Evolutionary conservation across 2,113 vertebrate genomes (phyloP).

Genomic region (Dipodomys ordii): DNA sequence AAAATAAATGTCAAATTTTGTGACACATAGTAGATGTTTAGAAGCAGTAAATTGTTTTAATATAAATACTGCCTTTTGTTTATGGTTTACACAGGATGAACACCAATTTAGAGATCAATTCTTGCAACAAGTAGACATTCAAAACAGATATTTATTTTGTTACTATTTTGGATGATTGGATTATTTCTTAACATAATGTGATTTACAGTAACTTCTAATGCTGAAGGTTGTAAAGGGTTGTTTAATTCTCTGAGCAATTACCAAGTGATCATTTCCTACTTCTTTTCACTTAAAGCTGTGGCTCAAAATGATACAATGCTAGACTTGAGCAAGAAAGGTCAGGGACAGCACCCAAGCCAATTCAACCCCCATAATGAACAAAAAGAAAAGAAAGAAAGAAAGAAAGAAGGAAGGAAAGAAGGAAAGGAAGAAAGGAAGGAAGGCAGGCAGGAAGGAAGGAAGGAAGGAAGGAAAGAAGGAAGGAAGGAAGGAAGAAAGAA

Average conservation of each 20-base stretch:
- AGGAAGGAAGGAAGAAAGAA: too few relatives aligned
- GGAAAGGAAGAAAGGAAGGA: too few relatives aligned
- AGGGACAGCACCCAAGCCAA: too few relatives aligned
- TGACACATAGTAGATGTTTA: background rate
- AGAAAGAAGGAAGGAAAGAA: too few relatives aligned
- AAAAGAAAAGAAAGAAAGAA: too few relatives aligned
- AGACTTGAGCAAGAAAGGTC: too few relatives aligned
- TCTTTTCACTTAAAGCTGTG: background rate
- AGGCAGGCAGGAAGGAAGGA: too few relatives aligned
- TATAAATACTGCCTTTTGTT: constrained; percentile 49
- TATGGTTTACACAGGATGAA: background rate
- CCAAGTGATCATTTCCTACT: background rate
- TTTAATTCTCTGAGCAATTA: background rate
- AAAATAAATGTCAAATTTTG: constrained; percentile 51
- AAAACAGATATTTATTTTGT: constrained; percentile 27
- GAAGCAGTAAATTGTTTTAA: constrained; percentile 45
- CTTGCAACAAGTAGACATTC: constrained; percentile 16
- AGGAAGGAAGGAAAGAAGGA: too few relatives aligned
- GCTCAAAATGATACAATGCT: background rate
- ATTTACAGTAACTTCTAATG: constrained; percentile 5
- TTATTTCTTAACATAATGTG: constrained; percentile 50
- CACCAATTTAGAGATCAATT: constrained; percentile 61
- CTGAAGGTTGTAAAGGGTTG: background rate
- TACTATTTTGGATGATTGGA: constrained; percentile 17
- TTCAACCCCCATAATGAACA: too few relatives aligned